A percentile compares a stretch with the other conserved stretches of the same genome.
Evolutionary conservation across 2,888 invertebrate genomes (phyloP).

Genomic region (Zhuqinia jingwanae): DNA sequence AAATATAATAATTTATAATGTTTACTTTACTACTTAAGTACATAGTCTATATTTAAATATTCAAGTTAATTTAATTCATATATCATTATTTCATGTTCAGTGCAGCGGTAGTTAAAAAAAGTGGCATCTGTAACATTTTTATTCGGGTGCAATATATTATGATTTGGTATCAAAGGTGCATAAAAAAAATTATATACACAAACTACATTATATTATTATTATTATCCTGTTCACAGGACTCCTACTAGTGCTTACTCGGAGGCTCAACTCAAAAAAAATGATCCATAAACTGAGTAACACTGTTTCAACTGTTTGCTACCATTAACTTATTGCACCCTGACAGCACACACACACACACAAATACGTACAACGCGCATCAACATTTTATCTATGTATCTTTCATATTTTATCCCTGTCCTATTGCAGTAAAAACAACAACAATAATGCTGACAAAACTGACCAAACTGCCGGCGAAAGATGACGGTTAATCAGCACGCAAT

Average conservation of each 20-base stretch:
- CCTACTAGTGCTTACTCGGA: too few species aligned
- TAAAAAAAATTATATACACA: too few species aligned
- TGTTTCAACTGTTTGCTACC: too few species aligned
- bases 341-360: too few species aligned
- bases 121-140: background rate
- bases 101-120: background rate
- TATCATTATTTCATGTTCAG: background rate
- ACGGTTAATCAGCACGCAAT: slow-evolving; percentile 71
- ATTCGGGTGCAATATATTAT: slow-evolving; percentile 50
- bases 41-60: background rate
- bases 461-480: slow-evolving; percentile 69
- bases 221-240: slow-evolving; percentile 50
- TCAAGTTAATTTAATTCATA: background rate
- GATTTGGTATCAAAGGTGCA: background rate
- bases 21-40: too few species aligned
- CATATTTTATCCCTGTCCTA: background rate
- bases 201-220: slow-evolving; percentile 19
- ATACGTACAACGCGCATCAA: too few species aligned
- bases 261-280: too few species aligned
- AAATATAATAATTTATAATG: too few species aligned
- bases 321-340: slow-evolving; percentile 30
- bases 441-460: slow-evolving; percentile 57
- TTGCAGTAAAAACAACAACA: slow-evolving; percentile 14
- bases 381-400: background rate
- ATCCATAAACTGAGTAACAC: slow-evolving; percentile 43